phyloP scores from a whole-genome alignment of 1,140 invertebrate species.

The Brachionus paranguensis region DNA sequence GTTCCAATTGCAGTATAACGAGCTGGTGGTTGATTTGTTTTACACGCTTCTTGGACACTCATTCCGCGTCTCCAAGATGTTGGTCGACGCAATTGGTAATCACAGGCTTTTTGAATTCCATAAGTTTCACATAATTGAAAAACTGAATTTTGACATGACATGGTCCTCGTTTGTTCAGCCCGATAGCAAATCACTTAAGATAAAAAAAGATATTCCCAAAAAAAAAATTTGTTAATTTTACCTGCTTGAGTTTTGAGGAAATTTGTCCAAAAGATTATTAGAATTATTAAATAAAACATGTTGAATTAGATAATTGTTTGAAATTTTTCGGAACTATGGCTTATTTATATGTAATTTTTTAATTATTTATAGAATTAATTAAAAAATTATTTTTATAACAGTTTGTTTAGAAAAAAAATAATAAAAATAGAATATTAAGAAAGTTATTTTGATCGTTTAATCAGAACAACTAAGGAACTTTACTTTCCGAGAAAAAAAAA shows the following conservation, averaged over 20 bases:
- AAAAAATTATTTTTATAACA: too few relatives aligned
- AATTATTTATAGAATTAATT: too few relatives aligned
- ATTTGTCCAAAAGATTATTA: background rate
- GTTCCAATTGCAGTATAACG: slow-evolving; percentile 2
- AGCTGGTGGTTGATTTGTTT: background rate
- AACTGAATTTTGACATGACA: slow-evolving; percentile 2
- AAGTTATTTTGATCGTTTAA: too few relatives aligned
- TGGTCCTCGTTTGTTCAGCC: background rate
- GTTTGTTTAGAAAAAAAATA: too few relatives aligned
- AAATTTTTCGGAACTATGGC: too few relatives aligned
- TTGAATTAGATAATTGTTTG: too few relatives aligned
- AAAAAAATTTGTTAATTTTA: background rate
- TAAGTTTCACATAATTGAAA: background rate
- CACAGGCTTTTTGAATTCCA: background rate
- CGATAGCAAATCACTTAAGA: background rate
- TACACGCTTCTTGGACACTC: slow-evolving; percentile 3
- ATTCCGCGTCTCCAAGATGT: background rate
- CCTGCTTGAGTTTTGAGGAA: background rate
- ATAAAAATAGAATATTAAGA: too few relatives aligned
- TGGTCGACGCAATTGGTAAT: slow-evolving; percentile 8
- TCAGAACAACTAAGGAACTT: too few relatives aligned
- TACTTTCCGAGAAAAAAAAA: too few relatives aligned
- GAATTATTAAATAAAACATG: too few relatives aligned
- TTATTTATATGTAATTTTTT: too few relatives aligned
- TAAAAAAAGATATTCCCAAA: background rate